Evolutionary conservation across 2,113 vertebrate genomes (phyloP), one percentile per base, ranked within the genome.

Genomic region (Ailuropoda melanoleuca): DNA sequence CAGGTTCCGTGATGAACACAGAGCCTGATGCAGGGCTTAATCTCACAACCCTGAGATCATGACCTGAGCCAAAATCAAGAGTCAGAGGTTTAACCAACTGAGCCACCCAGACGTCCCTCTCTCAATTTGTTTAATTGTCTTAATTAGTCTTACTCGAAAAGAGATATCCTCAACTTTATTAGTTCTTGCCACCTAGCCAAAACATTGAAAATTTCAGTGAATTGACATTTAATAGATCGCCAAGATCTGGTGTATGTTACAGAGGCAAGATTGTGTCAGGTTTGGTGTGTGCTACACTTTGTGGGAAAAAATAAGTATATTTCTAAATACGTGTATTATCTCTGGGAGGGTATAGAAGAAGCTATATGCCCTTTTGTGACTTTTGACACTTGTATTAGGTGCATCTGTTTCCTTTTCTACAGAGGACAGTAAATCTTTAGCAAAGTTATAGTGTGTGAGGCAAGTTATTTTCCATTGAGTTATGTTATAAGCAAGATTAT

Each of bases 171-270:
- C 12, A 7, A 78, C 55, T 83, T 93, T 75, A 43, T 68, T 50
- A 58, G 48, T 96, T 91, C n/a, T 80, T 96, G n/a, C 77, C n/a
- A 95, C 26, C 56, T 95, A 74, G 50, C 10, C 21, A 92, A 80
- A 95, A 50, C 66, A 55, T 14, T 43, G 31, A 53, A 60, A 95
- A 31, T 88, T 85, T 95, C 83, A 85, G 62, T 55, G 39, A 93
- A 88, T 53, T 88, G 17, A 93, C 88, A 93, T 72, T 62, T 58
- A 46, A 66, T 46, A 70, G 29, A 48, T 29, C 64, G 60, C 56
- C 24, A 88, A 96, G 77, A 72, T 74, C n/a, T 62, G 64, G 37
- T 74, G 9, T 84, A 90, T 83, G 29, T 60, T 60, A 68, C 39
- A 80, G 12, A 77, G 74, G 56, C 29, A 86, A 64, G 66, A 53